Evolutionary conservation across 2,888 invertebrate genomes (phyloP), one percentile per base, ranked within the genome.

Genomic region (Eumerus sabulonum): DNA sequence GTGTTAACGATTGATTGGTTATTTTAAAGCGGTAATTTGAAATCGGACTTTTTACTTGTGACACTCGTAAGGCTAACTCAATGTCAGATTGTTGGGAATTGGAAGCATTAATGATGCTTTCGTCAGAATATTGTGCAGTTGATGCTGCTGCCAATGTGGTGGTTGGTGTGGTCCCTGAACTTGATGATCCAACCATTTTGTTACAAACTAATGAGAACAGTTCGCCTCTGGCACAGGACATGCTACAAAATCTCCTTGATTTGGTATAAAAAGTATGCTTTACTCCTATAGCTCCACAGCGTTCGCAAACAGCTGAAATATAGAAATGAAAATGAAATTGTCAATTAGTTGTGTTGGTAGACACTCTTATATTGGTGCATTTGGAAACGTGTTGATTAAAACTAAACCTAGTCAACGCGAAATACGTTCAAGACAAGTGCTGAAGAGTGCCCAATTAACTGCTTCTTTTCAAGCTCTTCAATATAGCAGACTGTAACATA

Each of bases 201-300:
- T 85, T 88, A 74, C 86, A 87, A 51, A 88, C 87, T 82, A 88
- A 83, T 36, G 87, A 88, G 74, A 87, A 88, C 18, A 88, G 84
- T 81, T 88, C 89, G 40, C 91, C 91, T 50, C 94, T 90, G 9
- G 95, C 94, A 88, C 95, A 95, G 16, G 93, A 92, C 90, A 95
- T 92, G 86, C 95, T 95, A 87, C 95, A 96, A 88, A 94, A 95
- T 82, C 94, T 91, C 73, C 95, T 91, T 82, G 95, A 94, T 87
- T 94, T 93, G 12, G 95, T 95, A 86, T 95, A 95, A 89, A 96
- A 96, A 12, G 95, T 94, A 87, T 95, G 95, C 85, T 95, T 95
- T 27, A 95, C 95, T 54, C 95, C 96, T 82, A 95, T 94, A 14
- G 94, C 93, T 53, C 95, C 95, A 88, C 96, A 96, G 87, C 94